Evolutionary conservation across 2,113 vertebrate species (phyloP).

Genomic region (Gambusia holbrooki): DNA sequence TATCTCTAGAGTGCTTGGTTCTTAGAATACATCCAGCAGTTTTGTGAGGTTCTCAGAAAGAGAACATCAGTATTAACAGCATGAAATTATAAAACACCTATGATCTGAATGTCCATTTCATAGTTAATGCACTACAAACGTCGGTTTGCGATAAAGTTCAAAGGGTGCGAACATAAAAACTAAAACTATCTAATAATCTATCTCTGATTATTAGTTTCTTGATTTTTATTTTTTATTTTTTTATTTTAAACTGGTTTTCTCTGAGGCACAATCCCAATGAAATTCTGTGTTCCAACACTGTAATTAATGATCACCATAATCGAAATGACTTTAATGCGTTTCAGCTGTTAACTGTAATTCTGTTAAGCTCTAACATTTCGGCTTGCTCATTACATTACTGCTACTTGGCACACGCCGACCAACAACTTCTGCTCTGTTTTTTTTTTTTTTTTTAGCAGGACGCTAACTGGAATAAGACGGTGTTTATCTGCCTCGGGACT

Average conservation of each 20-base stretch:
- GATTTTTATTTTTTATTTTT: too few species aligned
- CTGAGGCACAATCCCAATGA: neutral
- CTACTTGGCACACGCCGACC: neutral
- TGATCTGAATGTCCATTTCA: neutral
- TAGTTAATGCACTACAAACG: neutral
- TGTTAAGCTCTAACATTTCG: constrained; percentile 7
- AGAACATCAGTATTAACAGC: neutral
- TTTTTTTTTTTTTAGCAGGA: constrained; percentile 1
- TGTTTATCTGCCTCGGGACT: constrained; percentile 7
- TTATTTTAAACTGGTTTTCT: neutral
- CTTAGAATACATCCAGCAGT: neutral
- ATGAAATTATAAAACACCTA: neutral
- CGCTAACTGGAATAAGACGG: neutral
- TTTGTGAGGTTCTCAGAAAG: neutral
- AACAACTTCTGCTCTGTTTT: neutral
- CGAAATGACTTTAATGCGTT: constrained; percentile 17
- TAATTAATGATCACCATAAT: constrained; percentile 26
- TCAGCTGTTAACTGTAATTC: constrained; percentile 20
- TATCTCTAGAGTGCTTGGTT: neutral
- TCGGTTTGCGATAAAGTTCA: neutral
- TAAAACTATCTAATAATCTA: too few species aligned
- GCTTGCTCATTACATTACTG: neutral
- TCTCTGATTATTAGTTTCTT: neutral
- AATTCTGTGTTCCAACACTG: constrained; percentile 22
- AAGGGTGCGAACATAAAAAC: too few species aligned